These are phyloP conservation scores for Koerneria pararmatus DNA, from an alignment of 2,888 invertebrate genomes.

Conservation along the genomic window DNA sequence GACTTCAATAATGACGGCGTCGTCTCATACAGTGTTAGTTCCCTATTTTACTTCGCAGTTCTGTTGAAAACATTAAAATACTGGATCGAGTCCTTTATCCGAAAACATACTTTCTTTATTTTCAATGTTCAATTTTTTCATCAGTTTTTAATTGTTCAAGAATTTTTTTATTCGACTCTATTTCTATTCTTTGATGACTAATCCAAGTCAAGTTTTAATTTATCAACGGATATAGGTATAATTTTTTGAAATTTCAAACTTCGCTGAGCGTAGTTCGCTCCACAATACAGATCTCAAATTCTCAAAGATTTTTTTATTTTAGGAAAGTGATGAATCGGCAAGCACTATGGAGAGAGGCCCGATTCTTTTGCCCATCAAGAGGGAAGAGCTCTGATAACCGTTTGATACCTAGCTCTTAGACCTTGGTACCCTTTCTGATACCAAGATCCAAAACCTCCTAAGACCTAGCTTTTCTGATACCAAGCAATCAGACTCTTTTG, in stretches of 20 bases:
- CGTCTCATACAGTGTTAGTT: conserved; percentile 43
- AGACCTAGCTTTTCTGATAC: too few species aligned
- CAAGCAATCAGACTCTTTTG: too few species aligned
- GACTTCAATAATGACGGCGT: conserved; percentile 59
- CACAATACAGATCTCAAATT: background rate
- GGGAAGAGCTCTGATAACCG: conserved; percentile 12
- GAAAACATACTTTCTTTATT: too few species aligned
- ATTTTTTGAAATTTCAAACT: background rate
- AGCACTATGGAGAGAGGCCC: conserved; percentile 33
- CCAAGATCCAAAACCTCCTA: too few species aligned
- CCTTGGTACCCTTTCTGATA: too few species aligned
- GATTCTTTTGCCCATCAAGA: conserved; percentile 19
- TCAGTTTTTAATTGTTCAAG: too few species aligned
- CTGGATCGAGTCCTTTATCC: too few species aligned
- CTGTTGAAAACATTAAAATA: too few species aligned
- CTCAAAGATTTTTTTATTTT: conserved; percentile 1
- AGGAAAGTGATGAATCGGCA: conserved; percentile 38
- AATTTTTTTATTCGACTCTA: too few species aligned
- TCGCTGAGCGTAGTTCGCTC: too few species aligned
- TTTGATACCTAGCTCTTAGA: too few species aligned
- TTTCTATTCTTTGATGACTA: too few species aligned
- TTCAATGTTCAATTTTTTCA: conserved; percentile 1
- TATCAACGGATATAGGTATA: background rate
- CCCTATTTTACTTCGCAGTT: background rate
- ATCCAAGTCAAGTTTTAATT: conserved; percentile 14